Base-by-base conservation (phyloP, 2,888 invertebrate species). In the Zele albiditarsus region DNA sequence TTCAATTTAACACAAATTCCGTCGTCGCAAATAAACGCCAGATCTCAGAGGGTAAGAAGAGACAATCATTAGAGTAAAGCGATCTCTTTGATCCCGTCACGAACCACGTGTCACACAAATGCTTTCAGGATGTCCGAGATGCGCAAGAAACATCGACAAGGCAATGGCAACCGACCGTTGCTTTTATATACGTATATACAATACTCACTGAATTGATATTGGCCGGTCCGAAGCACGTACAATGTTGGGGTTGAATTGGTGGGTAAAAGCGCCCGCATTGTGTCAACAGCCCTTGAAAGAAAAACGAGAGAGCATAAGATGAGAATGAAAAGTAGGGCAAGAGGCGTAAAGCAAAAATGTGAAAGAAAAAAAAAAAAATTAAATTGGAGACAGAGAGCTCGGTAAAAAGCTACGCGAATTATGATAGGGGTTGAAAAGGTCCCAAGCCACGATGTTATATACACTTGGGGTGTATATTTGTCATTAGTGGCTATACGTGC, bases 41-140 rank as follows among this genome's bases (percentile, higher is more conserved):
- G 71, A 67, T 31, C 16, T 57, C 46, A 73, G 62, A 58, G 68
- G 58, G 63, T 73, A 73, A 79, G 75, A 75, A 78, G 77, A 81
- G 82, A 78, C 81, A 82, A 82, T 88, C 85, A 84, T 88, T 88
- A 88, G 85, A 80, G 81, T 82, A 84, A 85, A 86, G 82, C 83
- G 81, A 80, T 87, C 79, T 82, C 87, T 88, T 88, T 88, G 88
- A 88, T 88, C 87, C 82, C 80, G 86, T 87, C 87, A 86, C 86
- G 85, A 87, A 79, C 77, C 78, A 60, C 70, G 73, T 75, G 78
- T 76, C 73, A 71, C 71, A 53, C 71, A 38, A 42, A 62, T 49
- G 68, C 72, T 66, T 68, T 66, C 38, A 74, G 68, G 66, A 75
- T 75, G 74, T 71, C 66, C 71, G 70, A 73, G 31, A 68, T 73